Conservation (phyloP, 1,140 invertebrate genomes). For the Calosoma granatense region DNA sequence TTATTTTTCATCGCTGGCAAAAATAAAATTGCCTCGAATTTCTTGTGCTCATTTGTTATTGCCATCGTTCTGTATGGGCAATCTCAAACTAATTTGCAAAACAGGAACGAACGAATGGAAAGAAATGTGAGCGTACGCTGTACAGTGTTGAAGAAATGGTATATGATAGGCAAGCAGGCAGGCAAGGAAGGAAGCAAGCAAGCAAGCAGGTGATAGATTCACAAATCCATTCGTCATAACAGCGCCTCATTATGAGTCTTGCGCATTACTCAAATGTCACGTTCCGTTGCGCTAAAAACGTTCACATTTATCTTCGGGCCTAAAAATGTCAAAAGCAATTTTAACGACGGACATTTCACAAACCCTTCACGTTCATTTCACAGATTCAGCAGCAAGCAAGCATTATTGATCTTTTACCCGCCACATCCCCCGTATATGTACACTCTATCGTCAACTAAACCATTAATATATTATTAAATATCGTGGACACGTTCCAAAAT, state of each 20-base stretch:
- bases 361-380: not conserved
- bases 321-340: conserved; percentile 6
- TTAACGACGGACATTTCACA: not conserved
- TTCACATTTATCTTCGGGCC: conserved; percentile 6
- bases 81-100: too few species aligned
- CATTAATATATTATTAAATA: not conserved
- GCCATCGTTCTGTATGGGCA: too few species aligned
- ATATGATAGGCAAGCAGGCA: too few species aligned
- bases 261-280: conserved; percentile 6
- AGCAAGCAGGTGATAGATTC: not conserved
- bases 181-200: too few species aligned
- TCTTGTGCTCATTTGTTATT: too few species aligned
- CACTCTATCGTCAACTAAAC: not conserved
- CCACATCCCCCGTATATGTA: not conserved
- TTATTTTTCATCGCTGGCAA: too few species aligned
- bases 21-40: too few species aligned
- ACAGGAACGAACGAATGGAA: too few species aligned
- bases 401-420: not conserved
- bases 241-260: not conserved
- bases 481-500: too few species aligned
- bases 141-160: too few species aligned
- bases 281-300: not conserved
- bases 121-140: too few species aligned
- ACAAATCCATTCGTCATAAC: not conserved
- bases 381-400: not conserved